phyloP scores from a whole-genome alignment of 2,113 vertebrate genomes.

The Serilophus lunatus region DNA sequence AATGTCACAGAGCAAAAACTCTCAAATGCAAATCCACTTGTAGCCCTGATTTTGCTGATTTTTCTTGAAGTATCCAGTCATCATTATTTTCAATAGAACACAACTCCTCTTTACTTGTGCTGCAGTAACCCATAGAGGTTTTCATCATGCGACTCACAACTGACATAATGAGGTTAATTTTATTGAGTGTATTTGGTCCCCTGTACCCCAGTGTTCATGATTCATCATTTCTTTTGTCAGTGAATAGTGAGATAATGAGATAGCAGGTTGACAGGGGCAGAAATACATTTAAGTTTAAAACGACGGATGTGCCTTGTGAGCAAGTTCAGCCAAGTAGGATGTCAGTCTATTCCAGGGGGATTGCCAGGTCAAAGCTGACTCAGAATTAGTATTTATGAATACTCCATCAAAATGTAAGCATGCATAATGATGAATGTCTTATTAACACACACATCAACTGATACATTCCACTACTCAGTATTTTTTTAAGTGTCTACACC shows the following conservation, averaged over 20 bases:
- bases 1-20: neutral
- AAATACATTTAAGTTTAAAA: constrained; percentile 3
- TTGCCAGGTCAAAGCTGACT: constrained; percentile 58
- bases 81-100: neutral
- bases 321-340: constrained; percentile 28
- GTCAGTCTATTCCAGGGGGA: constrained; percentile 5
- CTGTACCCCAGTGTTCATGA: neutral
- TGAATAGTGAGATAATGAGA: constrained; percentile 53
- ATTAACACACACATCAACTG: neutral
- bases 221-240: constrained; percentile 57
- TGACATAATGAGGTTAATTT: constrained; percentile 49
- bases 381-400: constrained; percentile 35
- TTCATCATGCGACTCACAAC: neutral
- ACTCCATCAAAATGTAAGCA: neutral
- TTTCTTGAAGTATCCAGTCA: neutral
- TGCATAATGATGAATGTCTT: neutral
- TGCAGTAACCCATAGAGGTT: constrained; percentile 1
- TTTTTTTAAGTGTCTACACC: neutral
- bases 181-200: constrained; percentile 14
- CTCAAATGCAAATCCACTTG: neutral
- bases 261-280: constrained; percentile 39
- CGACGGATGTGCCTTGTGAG: neutral
- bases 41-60: neutral
- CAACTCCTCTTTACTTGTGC: neutral
- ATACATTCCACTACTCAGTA: neutral